Conservation (phyloP, 2,888 invertebrate genomes). For the Kuschelorhynchus macadamiae region DNA sequence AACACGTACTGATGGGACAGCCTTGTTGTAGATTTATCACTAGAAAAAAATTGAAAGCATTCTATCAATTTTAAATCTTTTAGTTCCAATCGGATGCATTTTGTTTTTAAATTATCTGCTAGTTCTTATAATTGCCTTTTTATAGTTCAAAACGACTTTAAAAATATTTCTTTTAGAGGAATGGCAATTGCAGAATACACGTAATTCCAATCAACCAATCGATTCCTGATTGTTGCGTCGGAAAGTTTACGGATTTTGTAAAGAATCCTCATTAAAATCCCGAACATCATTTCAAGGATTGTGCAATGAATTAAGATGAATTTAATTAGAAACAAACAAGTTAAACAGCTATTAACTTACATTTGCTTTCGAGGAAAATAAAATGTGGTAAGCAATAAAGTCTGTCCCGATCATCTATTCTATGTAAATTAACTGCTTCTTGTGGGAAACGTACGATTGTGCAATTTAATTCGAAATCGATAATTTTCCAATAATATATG, state of each 20-base stretch:
- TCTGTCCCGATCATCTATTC: conserved; percentile 30
- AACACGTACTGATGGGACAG: too few species aligned
- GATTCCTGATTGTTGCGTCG: conserved; percentile 14
- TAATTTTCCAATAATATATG: conserved; percentile 41
- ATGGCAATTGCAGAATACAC: too few species aligned
- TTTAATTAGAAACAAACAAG: conserved; percentile 40
- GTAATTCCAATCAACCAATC: too few species aligned
- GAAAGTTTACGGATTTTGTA: conserved; percentile 10
- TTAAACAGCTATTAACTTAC: conserved; percentile 33
- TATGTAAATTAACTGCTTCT: conserved; percentile 35
- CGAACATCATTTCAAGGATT: conserved; percentile 32
- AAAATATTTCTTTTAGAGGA: too few species aligned
- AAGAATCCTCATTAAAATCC: conserved; percentile 35
- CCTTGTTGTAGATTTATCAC: too few species aligned
- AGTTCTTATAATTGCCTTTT: too few species aligned
- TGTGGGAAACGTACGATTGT: conserved; percentile 38
- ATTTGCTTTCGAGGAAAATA: conserved; percentile 40
- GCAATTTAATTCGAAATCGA: conserved; percentile 35
- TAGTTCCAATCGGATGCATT: too few species aligned
- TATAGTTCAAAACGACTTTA: too few species aligned
- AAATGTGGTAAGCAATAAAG: conserved; percentile 33
- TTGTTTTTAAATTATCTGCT: too few species aligned
- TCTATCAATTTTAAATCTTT: too few species aligned
- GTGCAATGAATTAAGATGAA: conserved; percentile 35
- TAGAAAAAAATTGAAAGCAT: too few species aligned